Evolutionary conservation across 2,888 invertebrate species (phyloP).

Genomic region (Entomobrya proxima): DNA sequence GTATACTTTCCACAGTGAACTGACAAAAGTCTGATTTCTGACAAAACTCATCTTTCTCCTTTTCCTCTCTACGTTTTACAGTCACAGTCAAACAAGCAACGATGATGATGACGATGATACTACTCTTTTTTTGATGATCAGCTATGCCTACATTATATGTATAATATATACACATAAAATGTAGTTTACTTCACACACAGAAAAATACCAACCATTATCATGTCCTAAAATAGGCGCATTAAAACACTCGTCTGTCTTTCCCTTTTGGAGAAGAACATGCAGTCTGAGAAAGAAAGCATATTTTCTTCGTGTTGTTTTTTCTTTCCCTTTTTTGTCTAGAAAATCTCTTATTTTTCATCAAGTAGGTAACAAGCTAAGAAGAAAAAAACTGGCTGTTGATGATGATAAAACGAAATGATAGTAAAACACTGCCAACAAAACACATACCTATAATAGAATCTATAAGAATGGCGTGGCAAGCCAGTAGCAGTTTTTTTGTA

Average conservation of each 20-base stretch:
- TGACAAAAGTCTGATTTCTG: constrained; percentile 20
- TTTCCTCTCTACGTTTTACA: no score
- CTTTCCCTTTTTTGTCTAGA: neutral
- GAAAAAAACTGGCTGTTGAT: neutral
- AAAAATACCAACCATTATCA: no score
- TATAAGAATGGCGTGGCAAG: neutral
- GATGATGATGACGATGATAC: no score
- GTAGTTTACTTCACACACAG: no score
- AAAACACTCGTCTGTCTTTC: no score
- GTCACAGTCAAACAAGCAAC: no score
- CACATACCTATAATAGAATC: neutral
- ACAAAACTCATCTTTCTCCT: constrained; percentile 26
- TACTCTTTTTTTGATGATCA: no score
- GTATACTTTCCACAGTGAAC: no score
- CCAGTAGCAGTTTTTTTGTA: neutral
- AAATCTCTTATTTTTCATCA: constrained; percentile 26
- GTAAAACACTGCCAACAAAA: neutral
- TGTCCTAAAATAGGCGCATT: no score
- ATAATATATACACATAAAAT: no score
- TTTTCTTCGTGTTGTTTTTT: neutral
- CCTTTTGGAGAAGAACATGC: no score
- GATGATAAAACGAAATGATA: neutral
- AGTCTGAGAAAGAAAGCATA: neutral
- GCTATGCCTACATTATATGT: no score
- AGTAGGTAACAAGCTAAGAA: constrained; percentile 39